Evolutionary conservation across 2,888 invertebrate species (phyloP), one percentile per base, ranked within the genome.

Genomic region (Venusia cambrica): DNA sequence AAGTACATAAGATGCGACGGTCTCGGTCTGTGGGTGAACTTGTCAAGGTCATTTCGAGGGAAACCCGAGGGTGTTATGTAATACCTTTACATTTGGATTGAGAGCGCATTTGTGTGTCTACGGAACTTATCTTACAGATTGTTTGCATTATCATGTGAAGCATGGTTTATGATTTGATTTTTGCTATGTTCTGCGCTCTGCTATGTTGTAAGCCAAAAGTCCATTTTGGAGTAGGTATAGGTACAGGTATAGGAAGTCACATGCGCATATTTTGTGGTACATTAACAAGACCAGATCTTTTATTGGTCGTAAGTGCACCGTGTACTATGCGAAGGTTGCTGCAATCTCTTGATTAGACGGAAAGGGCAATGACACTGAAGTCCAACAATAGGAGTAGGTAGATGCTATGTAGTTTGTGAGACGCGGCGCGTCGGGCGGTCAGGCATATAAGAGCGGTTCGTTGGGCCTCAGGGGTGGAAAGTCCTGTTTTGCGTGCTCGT

Each of bases 401-500:
- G 28, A 41, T 37, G 48, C 45, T 44, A 41, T 50, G 38, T 47
- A 46, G 41, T 43, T 51, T 45, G 39, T 32, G 38, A 45, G 47
- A 37, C 34, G 40, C 38, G 43, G 48, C 38, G 36, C 33, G 51
- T 54, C 55, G 62, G 63, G 60, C 59, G 62, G 77, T 70, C 71
- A 64, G 69, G 72, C 71, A 72, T 67, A 73, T 71, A 73, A 66
- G 73, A 71, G 63, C 68, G 73, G 69, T 68, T 73, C 67, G 72
- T 71, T 72, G 73, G 73, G 71, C 64, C 65, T 73, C 68, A 57
- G 69, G 74, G 80, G 78, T 81, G 74, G 78, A 75, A 76, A 78
- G 84, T 81, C 83, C 84, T 83, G 80, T 87, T 84, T 85, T 84
- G 85, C 84, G 84, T 84, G 80, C 70, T 80, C 78, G 73, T 66